Evolutionary conservation across 1,140 invertebrate species (phyloP), one percentile per base, ranked within the genome.

Genomic region (Ylistrum balloti): DNA sequence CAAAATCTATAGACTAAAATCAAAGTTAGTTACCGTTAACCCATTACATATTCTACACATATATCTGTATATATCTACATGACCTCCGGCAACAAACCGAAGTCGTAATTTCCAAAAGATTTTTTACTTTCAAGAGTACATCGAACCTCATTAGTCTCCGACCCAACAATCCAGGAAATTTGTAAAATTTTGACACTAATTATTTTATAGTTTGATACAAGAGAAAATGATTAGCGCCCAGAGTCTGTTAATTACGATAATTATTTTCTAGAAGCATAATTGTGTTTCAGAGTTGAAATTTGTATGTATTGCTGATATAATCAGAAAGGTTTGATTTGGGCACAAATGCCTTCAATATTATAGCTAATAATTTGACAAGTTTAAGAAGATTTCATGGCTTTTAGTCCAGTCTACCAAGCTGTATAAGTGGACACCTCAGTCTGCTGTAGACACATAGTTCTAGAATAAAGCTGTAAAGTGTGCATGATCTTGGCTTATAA

Each of bases 101-200:
- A 74, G 17, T 74, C 56, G 0, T 5, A n/a, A 28, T 74, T 17
- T 74, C 20, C 20, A 15, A 17, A 45, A 15, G 20, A 17, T 15
- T 45, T 45, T 45, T 74, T 56, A 28, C n/a, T 74, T 74, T 74
- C 56, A 28, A 28, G n/a, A 74, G 56, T 74, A 17, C 56, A 74
- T 17, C 5, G 56, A 74, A 74, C 56, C 56, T 74, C 22, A 74
- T 28, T 74, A 74, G 56, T 7, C 28, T n/a, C 17, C 22, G 22
- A 28, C 22, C 56, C n/a, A 28, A 74, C 9, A 74, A n/a, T 74
- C 56, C 22, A 28, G 15, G 3, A 74, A 17, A n/a, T 74, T 74
- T 74, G 17, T n/a, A n/a, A 74, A 74, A 74, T 74, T 74, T 28
- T 74, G 56, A 74, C 56, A 74, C n/a, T 74, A 74, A 74, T 74